Evolutionary conservation across 2,113 vertebrate species (phyloP), one percentile per base, ranked within the genome.

Genomic region (Benthochromis sp.): DNA sequence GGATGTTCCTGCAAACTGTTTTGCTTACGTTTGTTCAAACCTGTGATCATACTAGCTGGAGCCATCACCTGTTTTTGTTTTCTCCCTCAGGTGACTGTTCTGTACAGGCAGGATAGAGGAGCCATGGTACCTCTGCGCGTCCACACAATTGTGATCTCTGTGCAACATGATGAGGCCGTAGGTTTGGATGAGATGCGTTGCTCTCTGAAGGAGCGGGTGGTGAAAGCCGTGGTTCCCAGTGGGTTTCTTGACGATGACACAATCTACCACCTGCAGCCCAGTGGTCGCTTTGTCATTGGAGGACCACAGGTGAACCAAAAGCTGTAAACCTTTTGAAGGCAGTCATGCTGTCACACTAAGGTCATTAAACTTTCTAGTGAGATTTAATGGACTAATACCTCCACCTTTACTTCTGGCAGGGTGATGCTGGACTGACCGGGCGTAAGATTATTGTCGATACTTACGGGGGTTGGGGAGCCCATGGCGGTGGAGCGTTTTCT

Each of bases 371-470:
- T 73, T 71, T 71, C 66, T 24, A 71, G 66, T 43, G 21, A 73
- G 11, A 27, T 27, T 27, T 40, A 40, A 69, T 69, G 63, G 34
- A 8, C 34, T 73, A 45, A 73, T 38, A n/a, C 19, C 34, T 38
- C 34, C 61, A 66, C 17, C 19, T 38, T 66, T 55, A 19, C 8
- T 34, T 45, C 83, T 89, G 93, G 10, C 88, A 99, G 98, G 97
- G 98, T 2, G 98, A 99, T 5, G 98, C 98, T 2, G 98, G 98
- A 57, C 94, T 99, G 92, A 99, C 98, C 0, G 98, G 98, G 5
- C 97, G 98, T 8, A 99, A 99, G 94, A 98, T 99, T 95, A 98
- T 99, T 17, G 98, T 99, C 29, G 98, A 99, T 91, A 99, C 98
- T 0, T 99, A 99, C 0, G 98, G 98, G 1, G 98, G 98, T 9